Evolutionary conservation across 2,888 invertebrate species (phyloP), one percentile per base, ranked within the genome.

Genomic region (Eristalis arbustorum): DNA sequence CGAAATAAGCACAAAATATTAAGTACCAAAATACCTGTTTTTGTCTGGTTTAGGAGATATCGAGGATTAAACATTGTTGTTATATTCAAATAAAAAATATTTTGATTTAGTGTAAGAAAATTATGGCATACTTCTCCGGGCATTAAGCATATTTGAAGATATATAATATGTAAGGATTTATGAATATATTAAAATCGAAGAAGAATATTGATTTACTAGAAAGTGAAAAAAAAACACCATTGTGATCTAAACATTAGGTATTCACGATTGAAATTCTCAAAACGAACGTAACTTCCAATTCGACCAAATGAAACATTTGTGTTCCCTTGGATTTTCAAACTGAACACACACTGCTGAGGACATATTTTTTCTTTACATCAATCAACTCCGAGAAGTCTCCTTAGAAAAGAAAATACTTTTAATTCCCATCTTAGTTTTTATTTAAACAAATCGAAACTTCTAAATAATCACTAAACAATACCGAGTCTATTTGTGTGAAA

Each of bases 311-410:
- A 42, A 18, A 61, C 62, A 1, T 13, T 61, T 57, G 62, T 59
- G 59, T 74, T 62, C 62, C 62, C 67, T 61, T 2, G 3, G 69
- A 42, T 40, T 67, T 66, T 56, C 56, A 73, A 80, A 80, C 67
- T 40, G 63, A 74, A 80, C 79, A 69, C 59, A 64, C 59, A 31
- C 68, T 59, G 28, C 40, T 62, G 73, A 75, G 68, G 73, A 68
- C 37, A 74, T 59, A 71, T 56, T 79, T 81, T n/a, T 81, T 74
- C 84, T 67, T 74, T 66, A 64, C 73, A 71, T 59, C 49, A 34
- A 72, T 69, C 69, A 81, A 37, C 25, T 66, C 40, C 66, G 69
- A 56, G 31, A 73, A 69, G 25, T 83, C 74, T 78, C 71, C 62
- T 63, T 34, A 22, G 40, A n/a, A 74, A 76, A 31, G 31, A 31